Percentiles rank a stretch among this genome's conserved stretches.
phyloP scores from a whole-genome alignment of 2,113 vertebrate species.

The Rhinopithecus roxellana region DNA sequence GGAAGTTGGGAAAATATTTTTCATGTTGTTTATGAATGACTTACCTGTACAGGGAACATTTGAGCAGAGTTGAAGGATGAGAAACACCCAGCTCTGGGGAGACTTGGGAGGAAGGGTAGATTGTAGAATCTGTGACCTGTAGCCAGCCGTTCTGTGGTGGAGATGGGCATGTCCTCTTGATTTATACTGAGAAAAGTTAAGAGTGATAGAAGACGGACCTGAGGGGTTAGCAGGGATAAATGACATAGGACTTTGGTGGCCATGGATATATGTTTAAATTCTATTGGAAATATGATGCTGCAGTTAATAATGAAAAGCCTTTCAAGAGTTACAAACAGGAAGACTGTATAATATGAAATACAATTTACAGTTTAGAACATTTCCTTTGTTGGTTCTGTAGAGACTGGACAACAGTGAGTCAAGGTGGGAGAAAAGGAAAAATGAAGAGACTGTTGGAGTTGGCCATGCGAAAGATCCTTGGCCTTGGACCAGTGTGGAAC shows the following conservation, averaged over 20 bases:
- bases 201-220: neutral
- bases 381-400: neutral
- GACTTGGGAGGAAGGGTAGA: neutral
- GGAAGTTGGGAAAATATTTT: neutral
- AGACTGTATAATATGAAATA: neutral
- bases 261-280: neutral
- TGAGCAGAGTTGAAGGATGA: neutral
- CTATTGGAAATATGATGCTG: neutral
- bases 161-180: neutral
- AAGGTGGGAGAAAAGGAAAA: neutral
- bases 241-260: neutral
- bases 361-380: neutral
- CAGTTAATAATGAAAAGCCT: neutral
- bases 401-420: neutral
- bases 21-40: neutral
- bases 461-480: neutral
- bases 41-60: neutral
- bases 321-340: neutral
- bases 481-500: neutral
- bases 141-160: too few species aligned
- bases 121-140: neutral
- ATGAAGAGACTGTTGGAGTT: neutral
- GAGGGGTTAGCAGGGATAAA: too few species aligned
- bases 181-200: neutral
- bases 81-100: neutral